Conservation (phyloP, 2,797 vertebrate genomes). For the Apogon talboti region DNA sequence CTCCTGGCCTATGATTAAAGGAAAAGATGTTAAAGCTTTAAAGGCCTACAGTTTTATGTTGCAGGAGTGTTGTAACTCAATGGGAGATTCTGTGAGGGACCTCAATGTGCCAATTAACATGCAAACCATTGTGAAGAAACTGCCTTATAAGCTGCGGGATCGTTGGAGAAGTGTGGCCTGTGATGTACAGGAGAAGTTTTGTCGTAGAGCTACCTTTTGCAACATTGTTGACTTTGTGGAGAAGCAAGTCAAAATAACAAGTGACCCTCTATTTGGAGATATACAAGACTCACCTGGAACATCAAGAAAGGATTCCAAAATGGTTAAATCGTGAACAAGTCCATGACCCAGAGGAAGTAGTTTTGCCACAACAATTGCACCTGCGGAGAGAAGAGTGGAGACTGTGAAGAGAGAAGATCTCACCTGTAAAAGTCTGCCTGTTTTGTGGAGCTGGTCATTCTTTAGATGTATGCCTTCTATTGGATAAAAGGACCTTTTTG, state of each 20-base stretch:
- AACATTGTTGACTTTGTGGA: no score
- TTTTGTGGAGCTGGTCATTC: constrained; percentile 13
- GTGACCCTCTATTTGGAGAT: constrained; percentile 24
- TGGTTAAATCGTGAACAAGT: neutral
- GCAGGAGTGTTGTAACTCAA: constrained; percentile 13
- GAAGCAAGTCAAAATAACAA: neutral
- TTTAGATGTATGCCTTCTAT: neutral
- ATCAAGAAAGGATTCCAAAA: neutral
- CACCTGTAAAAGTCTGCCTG: constrained; percentile 5
- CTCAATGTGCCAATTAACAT: constrained; percentile 30
- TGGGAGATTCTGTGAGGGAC: constrained; percentile 22
- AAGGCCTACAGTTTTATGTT: constrained; percentile 14
- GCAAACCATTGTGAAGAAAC: constrained; percentile 16
- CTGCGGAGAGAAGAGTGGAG: constrained; percentile 1
- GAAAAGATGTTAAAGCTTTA: constrained; percentile 5
- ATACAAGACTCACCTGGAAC: constrained; percentile 3
- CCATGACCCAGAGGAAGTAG: constrained; percentile 8
- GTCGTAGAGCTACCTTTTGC: no score
- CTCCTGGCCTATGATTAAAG: constrained; percentile 12
- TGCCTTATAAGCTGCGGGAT: constrained; percentile 35
- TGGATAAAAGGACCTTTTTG: neutral
- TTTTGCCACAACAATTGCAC: constrained; percentile 26
- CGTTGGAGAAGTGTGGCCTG: constrained; percentile 20
- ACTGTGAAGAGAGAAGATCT: neutral
- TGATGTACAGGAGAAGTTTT: no score